Conservation (phyloP, 2,888 invertebrate genomes). For the Cataglyphis altisquamis region DNA sequence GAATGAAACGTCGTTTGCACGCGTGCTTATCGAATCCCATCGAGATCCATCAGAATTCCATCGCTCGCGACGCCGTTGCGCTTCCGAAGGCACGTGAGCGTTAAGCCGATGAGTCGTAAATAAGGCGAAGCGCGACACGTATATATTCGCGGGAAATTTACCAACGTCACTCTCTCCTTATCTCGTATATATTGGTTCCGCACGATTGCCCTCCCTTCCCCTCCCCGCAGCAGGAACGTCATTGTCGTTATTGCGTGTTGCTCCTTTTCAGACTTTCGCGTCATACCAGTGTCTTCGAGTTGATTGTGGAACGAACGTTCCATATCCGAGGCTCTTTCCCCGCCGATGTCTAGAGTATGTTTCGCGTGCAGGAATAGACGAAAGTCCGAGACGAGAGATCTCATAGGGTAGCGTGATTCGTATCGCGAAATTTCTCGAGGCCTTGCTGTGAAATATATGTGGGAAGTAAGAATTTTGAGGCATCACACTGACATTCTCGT, state of each 20-base stretch:
- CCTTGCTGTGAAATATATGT: background rate
- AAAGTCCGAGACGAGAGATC: background rate
- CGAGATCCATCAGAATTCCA: background rate
- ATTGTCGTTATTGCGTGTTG: slow-evolving; percentile 1
- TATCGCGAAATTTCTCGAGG: background rate
- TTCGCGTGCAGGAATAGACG: background rate
- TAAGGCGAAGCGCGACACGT: background rate
- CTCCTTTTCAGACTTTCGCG: background rate
- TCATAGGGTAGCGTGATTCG: background rate
- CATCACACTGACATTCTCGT: background rate
- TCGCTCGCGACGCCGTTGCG: slow-evolving; percentile 8
- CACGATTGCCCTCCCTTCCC: background rate
- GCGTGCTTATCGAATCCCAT: no score
- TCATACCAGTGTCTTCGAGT: background rate
- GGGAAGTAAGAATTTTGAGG: background rate
- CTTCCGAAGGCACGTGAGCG: slow-evolving; percentile 14
- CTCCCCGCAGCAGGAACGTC: background rate
- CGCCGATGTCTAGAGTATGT: background rate
- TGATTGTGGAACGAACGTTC: background rate
- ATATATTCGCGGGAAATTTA: background rate
- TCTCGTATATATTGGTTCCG: slow-evolving; percentile 12
- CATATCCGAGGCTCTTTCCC: background rate
- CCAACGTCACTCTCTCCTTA: background rate
- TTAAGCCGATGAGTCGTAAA: slow-evolving; percentile 9
- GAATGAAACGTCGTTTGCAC: background rate